A percentile compares a stretch with the other conserved stretches of the same genome.
Conservation (phyloP, 2,888 invertebrate genomes). For the Meteorus colon region DNA sequence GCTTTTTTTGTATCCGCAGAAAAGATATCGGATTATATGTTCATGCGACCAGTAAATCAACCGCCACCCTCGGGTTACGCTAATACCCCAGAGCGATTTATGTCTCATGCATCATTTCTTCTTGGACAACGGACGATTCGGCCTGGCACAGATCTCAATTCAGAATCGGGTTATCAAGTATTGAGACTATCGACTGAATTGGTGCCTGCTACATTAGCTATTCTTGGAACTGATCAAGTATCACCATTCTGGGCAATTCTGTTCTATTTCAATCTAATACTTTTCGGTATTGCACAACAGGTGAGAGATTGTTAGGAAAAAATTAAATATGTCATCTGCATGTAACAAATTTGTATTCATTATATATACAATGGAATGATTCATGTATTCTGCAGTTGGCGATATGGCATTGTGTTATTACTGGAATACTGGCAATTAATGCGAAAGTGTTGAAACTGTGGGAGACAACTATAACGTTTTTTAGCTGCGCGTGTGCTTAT, state of each 20-base stretch:
- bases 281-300: conserved; percentile 92
- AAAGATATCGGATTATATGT: conserved; percentile 81
- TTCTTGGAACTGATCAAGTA: conserved; percentile 83
- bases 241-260: conserved; percentile 93
- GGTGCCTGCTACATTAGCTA: conserved; percentile 89
- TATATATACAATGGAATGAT: background rate
- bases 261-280: conserved; percentile 87
- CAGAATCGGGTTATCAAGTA: conserved; percentile 87
- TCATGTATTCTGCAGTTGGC: conserved; percentile 77
- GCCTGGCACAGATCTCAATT: conserved; percentile 76
- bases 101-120: conserved; percentile 82
- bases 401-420: conserved; percentile 93
- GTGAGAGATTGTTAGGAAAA: conserved; percentile 60
- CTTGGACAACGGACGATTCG: conserved; percentile 81
- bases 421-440: conserved; percentile 87
- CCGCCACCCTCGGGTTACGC: conserved; percentile 78
- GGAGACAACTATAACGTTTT: conserved; percentile 89
- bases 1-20: conserved; percentile 75
- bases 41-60: conserved; percentile 79
- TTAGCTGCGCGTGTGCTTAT: conserved; percentile 88
- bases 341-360: background rate
- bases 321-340: background rate
- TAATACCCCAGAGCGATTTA: conserved; percentile 79
- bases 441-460: conserved; percentile 82
- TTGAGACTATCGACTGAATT: conserved; percentile 90